These are phyloP conservation scores for Antheraea yamamai DNA, from an alignment of 2,888 invertebrate genomes.

Conservation along the genomic window DNA sequence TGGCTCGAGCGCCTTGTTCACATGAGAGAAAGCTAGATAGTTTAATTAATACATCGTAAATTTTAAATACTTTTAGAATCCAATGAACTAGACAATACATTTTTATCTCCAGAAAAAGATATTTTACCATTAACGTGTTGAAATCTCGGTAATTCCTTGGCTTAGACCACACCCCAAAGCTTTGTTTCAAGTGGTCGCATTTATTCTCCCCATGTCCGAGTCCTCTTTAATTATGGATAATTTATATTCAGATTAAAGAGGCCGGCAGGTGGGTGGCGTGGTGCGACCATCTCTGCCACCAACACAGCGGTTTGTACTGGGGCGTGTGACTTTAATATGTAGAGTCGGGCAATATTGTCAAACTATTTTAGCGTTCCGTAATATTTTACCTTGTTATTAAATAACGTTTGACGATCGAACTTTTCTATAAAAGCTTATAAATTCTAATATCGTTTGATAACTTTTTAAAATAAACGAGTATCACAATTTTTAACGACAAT, in stretches of 20 bases:
- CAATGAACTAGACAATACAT: too few species aligned
- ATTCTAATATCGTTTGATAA: not conserved
- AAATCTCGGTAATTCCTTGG: slow-evolving; percentile 18
- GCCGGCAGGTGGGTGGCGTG: slow-evolving; percentile 64
- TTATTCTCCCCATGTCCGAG: slow-evolving; percentile 78
- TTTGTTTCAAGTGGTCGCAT: slow-evolving; percentile 79
- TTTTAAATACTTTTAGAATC: too few species aligned
- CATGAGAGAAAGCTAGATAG: too few species aligned
- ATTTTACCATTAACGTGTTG: not conserved
- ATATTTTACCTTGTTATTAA: slow-evolving; percentile 7
- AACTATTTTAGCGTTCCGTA: not conserved
- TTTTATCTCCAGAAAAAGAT: too few species aligned
- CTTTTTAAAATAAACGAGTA: too few species aligned
- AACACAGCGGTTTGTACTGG: slow-evolving; percentile 49
- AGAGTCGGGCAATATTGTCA: slow-evolving; percentile 23
- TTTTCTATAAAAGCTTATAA: not conserved
- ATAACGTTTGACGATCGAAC: not conserved
- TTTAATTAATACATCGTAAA: not conserved
- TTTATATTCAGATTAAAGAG: slow-evolving; percentile 80
- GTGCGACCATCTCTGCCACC: slow-evolving; percentile 26
- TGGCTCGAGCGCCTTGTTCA: too few species aligned
- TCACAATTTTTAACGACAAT: too few species aligned
- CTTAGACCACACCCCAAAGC: slow-evolving; percentile 49
- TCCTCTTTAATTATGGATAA: slow-evolving; percentile 80
- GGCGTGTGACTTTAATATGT: slow-evolving; percentile 61